Base-by-base conservation (phyloP, 1,140 invertebrate species). In the Triops cancriformis region DNA sequence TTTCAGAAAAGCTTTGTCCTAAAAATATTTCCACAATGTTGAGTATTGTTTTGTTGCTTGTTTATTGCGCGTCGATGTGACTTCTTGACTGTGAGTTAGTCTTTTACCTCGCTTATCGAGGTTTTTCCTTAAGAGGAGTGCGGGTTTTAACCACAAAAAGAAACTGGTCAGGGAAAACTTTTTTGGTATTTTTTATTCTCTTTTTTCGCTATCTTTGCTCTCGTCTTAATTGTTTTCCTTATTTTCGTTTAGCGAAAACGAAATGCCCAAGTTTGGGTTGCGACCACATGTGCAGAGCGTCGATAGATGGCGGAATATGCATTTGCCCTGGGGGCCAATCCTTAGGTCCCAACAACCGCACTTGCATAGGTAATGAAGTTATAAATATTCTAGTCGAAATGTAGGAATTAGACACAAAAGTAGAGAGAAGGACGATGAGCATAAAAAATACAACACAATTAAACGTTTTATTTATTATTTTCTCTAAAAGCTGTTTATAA, bases 221-320 rank as follows among this genome's bases (percentile, higher is more conserved):
- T 37, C 64, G 37, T 45, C 72, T 42, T 3, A 11, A 23, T 43
- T 18, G 26, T 75, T 26, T 41, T 78, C 51, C 31, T 73, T 77
- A 28, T 77, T n/a, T 26, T 42, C 76, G 1, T 41, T 6, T 84
- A 95, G 94, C 93, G 3, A 91, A 88, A 5, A 88, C 87, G 43
- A 89, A 91, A 43, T 97, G 95, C 84, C 88, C 89, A 0, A 88
- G 89, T 0, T 85, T 98, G 37, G 90, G 90, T 72, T 99, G 97
- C 85, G 92, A 95, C 82, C 91, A 95, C 85, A 92, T 91, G 80
- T 99, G 97, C 85, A 91, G 92, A 80, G 89, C 94, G 11, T 97
- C 95, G 0, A 89, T 94, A 0, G 91, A 88, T 5, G 96, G 97
- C 72, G 97, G 97, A 51, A 87, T 90, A 28, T 99, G 97, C 83